Conservation (phyloP, 2,797 vertebrate species). For the Monodelphis domestica region DNA sequence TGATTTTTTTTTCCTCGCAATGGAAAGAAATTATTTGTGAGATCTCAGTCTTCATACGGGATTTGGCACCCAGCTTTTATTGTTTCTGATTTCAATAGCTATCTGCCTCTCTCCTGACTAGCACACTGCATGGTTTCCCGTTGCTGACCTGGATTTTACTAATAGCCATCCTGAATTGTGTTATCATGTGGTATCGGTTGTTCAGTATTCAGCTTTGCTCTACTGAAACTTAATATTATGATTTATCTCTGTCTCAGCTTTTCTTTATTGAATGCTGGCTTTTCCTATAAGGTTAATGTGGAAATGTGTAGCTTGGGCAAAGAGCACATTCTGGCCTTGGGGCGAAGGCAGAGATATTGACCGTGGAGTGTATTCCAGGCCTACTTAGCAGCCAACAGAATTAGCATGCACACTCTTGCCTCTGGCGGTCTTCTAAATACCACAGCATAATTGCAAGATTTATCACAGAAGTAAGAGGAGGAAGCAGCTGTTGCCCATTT, state of each 20-base stretch:
- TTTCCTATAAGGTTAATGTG: slow-evolving; percentile 79
- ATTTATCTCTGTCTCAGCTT: slow-evolving; percentile 80
- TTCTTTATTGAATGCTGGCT: slow-evolving; percentile 76
- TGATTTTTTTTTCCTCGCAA: slow-evolving; percentile 29
- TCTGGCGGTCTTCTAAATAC: slow-evolving; percentile 15
- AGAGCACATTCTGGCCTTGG: slow-evolving; percentile 67
- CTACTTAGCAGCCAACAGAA: fast-evolving
- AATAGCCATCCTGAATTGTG: slow-evolving; percentile 72
- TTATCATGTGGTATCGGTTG: slow-evolving; percentile 67
- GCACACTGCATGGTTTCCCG: slow-evolving; percentile 28
- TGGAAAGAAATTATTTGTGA: slow-evolving; percentile 19
- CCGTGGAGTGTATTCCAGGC: neutral
- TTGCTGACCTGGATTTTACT: slow-evolving; percentile 71
- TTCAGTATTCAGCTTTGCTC: slow-evolving; percentile 79
- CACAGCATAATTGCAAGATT: slow-evolving; percentile 6
- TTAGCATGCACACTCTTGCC: neutral
- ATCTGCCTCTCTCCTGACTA: slow-evolving; percentile 61
- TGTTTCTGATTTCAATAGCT: slow-evolving; percentile 61
- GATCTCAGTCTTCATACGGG: neutral
- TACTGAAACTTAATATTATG: slow-evolving; percentile 81
- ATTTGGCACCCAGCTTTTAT: slow-evolving; percentile 57
- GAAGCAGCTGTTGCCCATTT: neutral
- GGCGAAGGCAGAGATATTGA: slow-evolving; percentile 30
- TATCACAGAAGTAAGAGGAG: neutral
- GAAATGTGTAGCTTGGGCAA: slow-evolving; percentile 73